Evolutionary conservation across 1,140 invertebrate genomes (phyloP), one percentile per base, ranked within the genome.

Genomic region (Solenopsis invicta): DNA sequence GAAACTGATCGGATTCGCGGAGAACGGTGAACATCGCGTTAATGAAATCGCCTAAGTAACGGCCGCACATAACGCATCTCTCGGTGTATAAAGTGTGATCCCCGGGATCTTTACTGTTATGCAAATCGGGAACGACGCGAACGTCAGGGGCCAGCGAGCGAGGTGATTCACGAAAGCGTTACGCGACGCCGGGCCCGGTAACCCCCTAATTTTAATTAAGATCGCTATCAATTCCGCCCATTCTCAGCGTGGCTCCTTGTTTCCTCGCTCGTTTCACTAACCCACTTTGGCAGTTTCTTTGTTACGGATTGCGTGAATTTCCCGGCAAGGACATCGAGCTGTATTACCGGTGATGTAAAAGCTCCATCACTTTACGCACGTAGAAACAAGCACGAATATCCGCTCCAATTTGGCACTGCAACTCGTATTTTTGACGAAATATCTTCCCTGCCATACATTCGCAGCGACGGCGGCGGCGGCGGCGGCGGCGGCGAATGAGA

Each of bases 151-250:
- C 37, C 56, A 10, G 2, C 18, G 37, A 87, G 56, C 85, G 78
- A 78, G 82, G 82, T 75, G 88, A 90, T 89, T 77, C 76, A 74
- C 85, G 88, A 90, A 87, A 89, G 85, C 78, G 88, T 87, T 74
- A 86, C 87, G 84, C 61, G 80, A 86, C 52, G 54, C 24, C 56
- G 69, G 12, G 29, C 62, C 74, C 67, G 81, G 50, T 71, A 76
- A 87, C 66, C 54, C 82, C 41, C 54, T 90, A 90, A 90, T 87
- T 90, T 90, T 90, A 90, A 90, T 90, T 90, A 87, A 89, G 85
- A 90, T 90, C 78, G 12, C 61, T 87, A 89, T 87, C 89, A 84
- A 77, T 89, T 82, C 52, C 56, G 66, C 8, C 52, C 61, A 62
- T 61, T 77, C 50, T 85, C 24, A 77, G 45, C 52, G 61, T 64